phyloP scores from a whole-genome alignment of 2,888 invertebrate species.

The Salticus scenicus region DNA sequence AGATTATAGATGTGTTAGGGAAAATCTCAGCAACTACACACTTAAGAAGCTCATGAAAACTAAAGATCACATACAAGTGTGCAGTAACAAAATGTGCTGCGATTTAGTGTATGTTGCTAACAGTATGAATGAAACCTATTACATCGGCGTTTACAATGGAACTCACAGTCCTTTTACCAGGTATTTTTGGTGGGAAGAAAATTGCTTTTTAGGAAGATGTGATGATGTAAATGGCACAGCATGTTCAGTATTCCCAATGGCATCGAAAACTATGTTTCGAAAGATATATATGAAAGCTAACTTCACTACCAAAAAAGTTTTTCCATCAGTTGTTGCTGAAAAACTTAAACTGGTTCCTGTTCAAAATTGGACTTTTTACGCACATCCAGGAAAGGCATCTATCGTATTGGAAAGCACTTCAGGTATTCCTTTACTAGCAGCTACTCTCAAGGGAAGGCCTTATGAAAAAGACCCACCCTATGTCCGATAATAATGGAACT shows the following conservation, averaged over 20 bases:
- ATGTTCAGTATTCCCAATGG: conserved; percentile 18
- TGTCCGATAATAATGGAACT: too few relatives aligned
- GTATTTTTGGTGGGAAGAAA: conserved; percentile 26
- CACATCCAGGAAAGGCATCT: background rate
- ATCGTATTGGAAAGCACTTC: conserved; percentile 1
- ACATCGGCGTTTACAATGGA: conserved; percentile 46
- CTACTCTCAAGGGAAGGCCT: conserved; percentile 29
- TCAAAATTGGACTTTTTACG: background rate
- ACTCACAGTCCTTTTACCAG: background rate
- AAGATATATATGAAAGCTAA: conserved; percentile 16
- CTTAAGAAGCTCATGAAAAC: conserved; percentile 19
- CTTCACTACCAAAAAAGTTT: conserved; percentile 26
- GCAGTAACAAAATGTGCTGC: conserved; percentile 67
- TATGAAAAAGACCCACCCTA: conserved; percentile 50
- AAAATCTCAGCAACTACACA: conserved; percentile 28
- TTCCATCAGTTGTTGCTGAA: conserved; percentile 22
- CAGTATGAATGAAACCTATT: conserved; percentile 19
- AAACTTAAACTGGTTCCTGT: background rate
- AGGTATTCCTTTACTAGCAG: conserved; percentile 6
- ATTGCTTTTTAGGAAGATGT: conserved; percentile 37
- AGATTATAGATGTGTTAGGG: conserved; percentile 25
- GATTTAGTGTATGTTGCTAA: conserved; percentile 41
- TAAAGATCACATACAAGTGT: conserved; percentile 23
- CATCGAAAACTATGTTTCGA: conserved; percentile 21
- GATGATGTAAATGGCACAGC: background rate